These are phyloP conservation scores for Drosophila paramelanica DNA, from an alignment of 2,888 invertebrate genomes.

Conservation along the genomic window DNA sequence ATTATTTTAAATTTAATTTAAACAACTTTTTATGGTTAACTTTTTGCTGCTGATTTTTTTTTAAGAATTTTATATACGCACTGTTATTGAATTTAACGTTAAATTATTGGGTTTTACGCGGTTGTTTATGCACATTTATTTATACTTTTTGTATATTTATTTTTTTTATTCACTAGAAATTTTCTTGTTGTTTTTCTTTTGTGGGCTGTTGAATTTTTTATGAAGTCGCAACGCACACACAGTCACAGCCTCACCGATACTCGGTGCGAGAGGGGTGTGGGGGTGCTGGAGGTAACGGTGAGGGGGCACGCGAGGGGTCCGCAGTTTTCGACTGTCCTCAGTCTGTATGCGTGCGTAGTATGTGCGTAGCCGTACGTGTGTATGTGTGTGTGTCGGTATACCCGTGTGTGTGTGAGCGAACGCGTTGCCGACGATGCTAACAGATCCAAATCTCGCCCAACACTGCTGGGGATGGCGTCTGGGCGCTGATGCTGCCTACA, in stretches of 20 bases:
- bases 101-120: slow-evolving; percentile 33
- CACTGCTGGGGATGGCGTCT: slow-evolving; percentile 62
- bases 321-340: slow-evolving; percentile 54
- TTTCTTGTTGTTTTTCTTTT: slow-evolving; percentile 44
- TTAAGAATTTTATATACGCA: slow-evolving; percentile 20
- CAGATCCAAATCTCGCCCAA: slow-evolving; percentile 77
- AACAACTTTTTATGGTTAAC: slow-evolving; percentile 13
- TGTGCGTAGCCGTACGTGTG: slow-evolving; percentile 12
- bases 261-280: slow-evolving; percentile 1
- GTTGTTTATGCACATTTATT: slow-evolving; percentile 52
- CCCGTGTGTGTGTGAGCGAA: slow-evolving; percentile 22
- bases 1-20: slow-evolving; percentile 31
- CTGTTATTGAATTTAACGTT: slow-evolving; percentile 45
- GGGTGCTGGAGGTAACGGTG: background rate
- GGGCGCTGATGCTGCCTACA: slow-evolving; percentile 32
- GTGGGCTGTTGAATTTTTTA: slow-evolving; percentile 71
- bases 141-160: slow-evolving; percentile 28
- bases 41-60: slow-evolving; percentile 1
- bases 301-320: slow-evolving; percentile 34
- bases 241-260: slow-evolving; percentile 7
- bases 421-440: slow-evolving; percentile 56
- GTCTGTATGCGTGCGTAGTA: slow-evolving; percentile 29
- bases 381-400: slow-evolving; percentile 8
- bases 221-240: slow-evolving; percentile 53
- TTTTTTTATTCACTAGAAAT: slow-evolving; percentile 20